Percentiles rank a stretch among this genome's conserved stretches.
phyloP scores from a whole-genome alignment of 2,113 vertebrate species.

The Chloropsis cyanopogon region DNA sequence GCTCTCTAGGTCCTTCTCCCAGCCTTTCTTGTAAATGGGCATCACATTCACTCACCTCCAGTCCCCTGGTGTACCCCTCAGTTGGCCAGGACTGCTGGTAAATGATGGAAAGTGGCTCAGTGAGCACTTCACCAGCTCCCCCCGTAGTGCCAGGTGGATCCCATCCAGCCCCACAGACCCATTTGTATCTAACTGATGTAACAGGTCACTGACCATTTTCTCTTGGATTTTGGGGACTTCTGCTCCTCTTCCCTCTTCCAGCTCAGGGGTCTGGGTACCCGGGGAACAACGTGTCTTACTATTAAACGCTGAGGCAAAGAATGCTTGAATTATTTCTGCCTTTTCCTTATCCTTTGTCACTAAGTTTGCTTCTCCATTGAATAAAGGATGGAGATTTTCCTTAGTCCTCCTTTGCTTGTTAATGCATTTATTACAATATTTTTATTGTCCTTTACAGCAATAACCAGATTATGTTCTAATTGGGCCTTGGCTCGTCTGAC shows the following conservation, averaged over 20 bases:
- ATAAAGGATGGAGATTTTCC: neutral
- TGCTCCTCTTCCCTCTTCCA: neutral
- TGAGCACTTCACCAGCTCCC: neutral
- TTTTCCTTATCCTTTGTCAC: neutral
- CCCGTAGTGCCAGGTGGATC: neutral
- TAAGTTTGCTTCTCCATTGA: neutral
- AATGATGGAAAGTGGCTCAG: neutral
- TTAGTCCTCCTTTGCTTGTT: neutral
- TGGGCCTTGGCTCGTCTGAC: neutral
- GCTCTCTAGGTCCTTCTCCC: neutral
- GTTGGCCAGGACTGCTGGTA: neutral
- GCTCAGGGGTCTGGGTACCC: neutral
- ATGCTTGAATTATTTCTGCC: neutral
- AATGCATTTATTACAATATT: neutral
- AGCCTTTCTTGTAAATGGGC: too few species aligned
- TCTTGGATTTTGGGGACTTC: neutral
- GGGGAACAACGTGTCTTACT: neutral
- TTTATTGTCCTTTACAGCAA: neutral
- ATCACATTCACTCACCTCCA: neutral
- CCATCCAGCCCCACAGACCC: too few species aligned
- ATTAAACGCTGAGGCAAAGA: neutral
- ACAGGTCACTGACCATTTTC: rapidly evolving
- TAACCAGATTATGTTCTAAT: neutral
- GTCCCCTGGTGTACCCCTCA: neutral
- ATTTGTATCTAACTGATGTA: neutral